phyloP scores from a whole-genome alignment of 1,140 invertebrate species.

The Yoshiicerus persimilis region DNA sequence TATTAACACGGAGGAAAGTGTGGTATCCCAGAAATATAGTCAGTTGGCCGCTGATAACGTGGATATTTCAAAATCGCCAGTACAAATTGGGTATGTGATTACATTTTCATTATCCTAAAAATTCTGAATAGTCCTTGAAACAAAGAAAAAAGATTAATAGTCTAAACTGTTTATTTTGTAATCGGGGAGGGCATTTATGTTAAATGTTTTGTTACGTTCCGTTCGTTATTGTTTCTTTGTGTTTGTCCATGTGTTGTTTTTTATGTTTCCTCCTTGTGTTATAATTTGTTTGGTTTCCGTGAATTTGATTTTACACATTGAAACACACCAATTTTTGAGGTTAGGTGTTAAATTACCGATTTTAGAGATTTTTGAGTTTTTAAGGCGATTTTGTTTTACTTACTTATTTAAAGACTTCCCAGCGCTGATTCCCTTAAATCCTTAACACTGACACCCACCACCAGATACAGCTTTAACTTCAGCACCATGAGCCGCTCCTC shows the following conservation, averaged over 20 bases:
- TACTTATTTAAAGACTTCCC: slow-evolving; percentile 29
- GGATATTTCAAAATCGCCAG: slow-evolving; percentile 76
- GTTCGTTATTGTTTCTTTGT: slow-evolving; percentile 14
- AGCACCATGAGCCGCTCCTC: slow-evolving; percentile 40
- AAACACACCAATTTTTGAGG: background rate
- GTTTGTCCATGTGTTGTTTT: slow-evolving; percentile 29
- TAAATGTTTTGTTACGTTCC: slow-evolving; percentile 4
- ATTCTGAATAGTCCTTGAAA: background rate
- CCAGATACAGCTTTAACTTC: slow-evolving; percentile 44
- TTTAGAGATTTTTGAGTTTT: background rate
- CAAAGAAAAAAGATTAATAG: background rate
- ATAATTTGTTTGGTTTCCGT: background rate
- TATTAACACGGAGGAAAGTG: slow-evolving; percentile 41
- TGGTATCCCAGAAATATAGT: slow-evolving; percentile 41
- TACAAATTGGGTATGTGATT: slow-evolving; percentile 80
- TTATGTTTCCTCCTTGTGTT: slow-evolving; percentile 32
- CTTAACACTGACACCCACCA: slow-evolving; percentile 31
- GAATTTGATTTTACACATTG: background rate
- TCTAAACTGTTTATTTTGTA: background rate
- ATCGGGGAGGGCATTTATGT: background rate
- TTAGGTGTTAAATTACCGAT: background rate
- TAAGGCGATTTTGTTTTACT: slow-evolving; percentile 10
- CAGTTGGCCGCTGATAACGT: slow-evolving; percentile 78
- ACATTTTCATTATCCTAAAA: background rate
- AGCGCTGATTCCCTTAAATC: slow-evolving; percentile 46